Evolutionary conservation across 2,797 vertebrate species (phyloP).

Genomic region (Mycteria americana): DNA sequence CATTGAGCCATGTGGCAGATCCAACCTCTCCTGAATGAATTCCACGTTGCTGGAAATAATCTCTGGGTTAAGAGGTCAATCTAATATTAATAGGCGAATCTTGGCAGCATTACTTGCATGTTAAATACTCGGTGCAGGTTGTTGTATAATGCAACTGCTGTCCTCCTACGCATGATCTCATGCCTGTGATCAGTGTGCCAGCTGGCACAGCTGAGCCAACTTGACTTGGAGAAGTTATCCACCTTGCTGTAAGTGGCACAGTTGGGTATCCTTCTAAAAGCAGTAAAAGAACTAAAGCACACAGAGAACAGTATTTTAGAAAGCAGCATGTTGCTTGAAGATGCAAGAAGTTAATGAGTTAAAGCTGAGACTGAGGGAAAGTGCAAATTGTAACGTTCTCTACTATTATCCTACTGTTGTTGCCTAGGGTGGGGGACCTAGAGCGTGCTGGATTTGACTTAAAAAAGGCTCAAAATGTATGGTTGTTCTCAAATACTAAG

Average conservation of each 20-base stretch:
- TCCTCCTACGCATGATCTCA: accelerated
- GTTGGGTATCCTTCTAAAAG: neutral
- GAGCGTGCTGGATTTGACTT: neutral
- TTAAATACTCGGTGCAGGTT: neutral
- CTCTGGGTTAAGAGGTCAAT: neutral
- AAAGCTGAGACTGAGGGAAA: neutral
- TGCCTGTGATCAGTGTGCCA: neutral
- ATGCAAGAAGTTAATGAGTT: neutral
- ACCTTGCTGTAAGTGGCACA: neutral
- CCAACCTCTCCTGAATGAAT: neutral
- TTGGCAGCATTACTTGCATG: neutral
- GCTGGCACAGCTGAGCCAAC: neutral
- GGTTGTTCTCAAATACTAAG: neutral
- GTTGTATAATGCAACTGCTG: neutral
- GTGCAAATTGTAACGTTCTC: neutral
- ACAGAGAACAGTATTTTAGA: neutral
- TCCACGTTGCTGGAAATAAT: neutral
- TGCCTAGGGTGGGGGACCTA: neutral
- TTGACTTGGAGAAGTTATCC: neutral
- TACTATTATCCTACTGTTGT: neutral
- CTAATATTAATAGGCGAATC: neutral
- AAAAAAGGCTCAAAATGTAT: neutral
- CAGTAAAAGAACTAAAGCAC: neutral
- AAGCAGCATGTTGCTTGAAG: neutral
- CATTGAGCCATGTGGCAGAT: neutral